These are phyloP conservation scores for Anoplolepis gracilipes DNA, from an alignment of 1,140 invertebrate species.

Conservation along the genomic window DNA sequence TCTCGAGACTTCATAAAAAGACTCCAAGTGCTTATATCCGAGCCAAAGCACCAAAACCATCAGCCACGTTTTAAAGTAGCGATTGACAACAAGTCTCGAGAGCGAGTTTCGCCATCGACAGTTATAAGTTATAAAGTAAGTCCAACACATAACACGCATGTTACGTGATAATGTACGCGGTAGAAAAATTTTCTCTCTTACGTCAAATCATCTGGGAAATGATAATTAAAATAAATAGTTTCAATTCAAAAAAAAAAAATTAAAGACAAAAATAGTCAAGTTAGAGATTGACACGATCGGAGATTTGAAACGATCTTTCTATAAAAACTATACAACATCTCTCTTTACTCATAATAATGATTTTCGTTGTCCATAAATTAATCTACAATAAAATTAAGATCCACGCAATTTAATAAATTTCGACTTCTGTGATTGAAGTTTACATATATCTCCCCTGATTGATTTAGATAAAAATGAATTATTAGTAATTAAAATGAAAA, in stretches of 20 bases:
- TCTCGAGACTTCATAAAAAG: slow-evolving; percentile 56
- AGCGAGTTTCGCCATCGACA: too few relatives aligned
- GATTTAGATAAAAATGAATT: neutral
- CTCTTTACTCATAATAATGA: neutral
- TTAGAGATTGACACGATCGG: neutral
- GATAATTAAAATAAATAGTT: neutral
- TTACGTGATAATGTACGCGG: neutral
- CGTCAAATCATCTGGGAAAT: neutral
- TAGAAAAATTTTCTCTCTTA: neutral
- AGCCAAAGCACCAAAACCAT: slow-evolving; percentile 28
- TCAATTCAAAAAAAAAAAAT: too few relatives aligned
- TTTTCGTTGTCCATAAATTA: neutral
- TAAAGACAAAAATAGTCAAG: too few relatives aligned
- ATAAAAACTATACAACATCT: neutral
- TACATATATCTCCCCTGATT: neutral
- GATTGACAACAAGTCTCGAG: too few relatives aligned
- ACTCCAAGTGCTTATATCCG: slow-evolving; percentile 40
- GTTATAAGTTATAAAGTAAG: neutral
- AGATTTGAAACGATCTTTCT: neutral
- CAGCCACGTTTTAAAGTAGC: neutral
- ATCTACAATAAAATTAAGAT: slow-evolving; percentile 2
- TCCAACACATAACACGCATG: neutral
- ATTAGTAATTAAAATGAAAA: neutral
- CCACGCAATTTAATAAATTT: neutral
- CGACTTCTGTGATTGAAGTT: neutral